Conservation (phyloP, 2,888 invertebrate genomes). For the Ecliptopera silaceata region DNA sequence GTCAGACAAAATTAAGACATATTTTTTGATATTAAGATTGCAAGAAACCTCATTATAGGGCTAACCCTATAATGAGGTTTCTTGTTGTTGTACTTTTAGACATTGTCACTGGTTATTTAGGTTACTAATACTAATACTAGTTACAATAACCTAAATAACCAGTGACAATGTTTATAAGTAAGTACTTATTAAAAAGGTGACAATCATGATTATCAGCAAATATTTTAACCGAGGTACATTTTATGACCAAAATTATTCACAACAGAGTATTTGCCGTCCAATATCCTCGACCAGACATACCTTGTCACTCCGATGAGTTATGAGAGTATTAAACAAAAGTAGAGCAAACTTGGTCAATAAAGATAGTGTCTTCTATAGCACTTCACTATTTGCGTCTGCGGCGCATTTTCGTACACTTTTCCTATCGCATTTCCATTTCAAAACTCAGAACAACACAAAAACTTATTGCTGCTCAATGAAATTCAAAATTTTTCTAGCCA, state of each 20-base stretch:
- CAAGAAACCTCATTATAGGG: too few relatives aligned
- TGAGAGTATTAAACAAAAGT: conserved; percentile 51
- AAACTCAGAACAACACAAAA: conserved; percentile 7
- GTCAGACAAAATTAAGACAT: too few relatives aligned
- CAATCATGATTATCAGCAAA: not conserved
- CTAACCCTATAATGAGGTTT: too few relatives aligned
- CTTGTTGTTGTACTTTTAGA: too few relatives aligned
- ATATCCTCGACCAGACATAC: conserved; percentile 43
- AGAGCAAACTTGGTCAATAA: conserved; percentile 68
- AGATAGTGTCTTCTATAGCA: conserved; percentile 63
- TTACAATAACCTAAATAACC: too few relatives aligned
- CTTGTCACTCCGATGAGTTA: conserved; percentile 56
- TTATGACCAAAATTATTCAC: conserved; percentile 9
- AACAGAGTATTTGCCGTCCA: conserved; percentile 24
- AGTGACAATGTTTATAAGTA: not conserved
- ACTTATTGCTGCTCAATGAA: not conserved
- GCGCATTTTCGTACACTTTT: conserved; percentile 61
- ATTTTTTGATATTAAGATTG: too few relatives aligned
- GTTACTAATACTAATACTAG: too few relatives aligned
- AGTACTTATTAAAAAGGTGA: not conserved
- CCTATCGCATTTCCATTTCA: conserved; percentile 30
- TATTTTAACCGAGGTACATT: not conserved
- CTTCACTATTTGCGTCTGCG: conserved; percentile 70
- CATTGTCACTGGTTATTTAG: too few relatives aligned
- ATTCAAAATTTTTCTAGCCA: not conserved